Evolutionary conservation across 2,888 invertebrate species (phyloP), one percentile per base, ranked within the genome.

Genomic region (Pandemis corylana): DNA sequence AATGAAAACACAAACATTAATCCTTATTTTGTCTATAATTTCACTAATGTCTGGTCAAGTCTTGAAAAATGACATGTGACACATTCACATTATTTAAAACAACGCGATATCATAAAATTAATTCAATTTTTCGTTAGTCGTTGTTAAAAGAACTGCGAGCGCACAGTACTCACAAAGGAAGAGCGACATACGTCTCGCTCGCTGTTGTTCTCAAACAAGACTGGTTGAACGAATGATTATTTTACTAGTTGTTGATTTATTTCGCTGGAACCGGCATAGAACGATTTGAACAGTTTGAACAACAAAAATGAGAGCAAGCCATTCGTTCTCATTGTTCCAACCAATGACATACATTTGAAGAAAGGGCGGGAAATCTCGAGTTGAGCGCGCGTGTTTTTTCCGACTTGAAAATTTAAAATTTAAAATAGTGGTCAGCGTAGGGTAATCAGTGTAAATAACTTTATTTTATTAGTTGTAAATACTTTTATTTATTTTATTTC

Each of bases 131-230:
- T 77, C 74, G 77, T 77, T 75, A 76, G 74, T 77, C 76, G 77
- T 78, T 79, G 78, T 76, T 81, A 77, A 72, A 82, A 84, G 81
- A 90, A 85, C 86, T 86, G 89, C 93, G 93, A 94, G 92, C 93
- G 93, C 94, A 94, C 93, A 90, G 89, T 87, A 87, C 88, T 87
- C 90, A 85, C 91, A 89, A 84, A 76, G 83, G 76, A 77, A 81
- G 81, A 87, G 91, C 87, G 84, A 93, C 90, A 78, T 76, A 89
- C 93, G 93, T 93, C 94, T 93, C 93, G 86, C 78, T 80, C 92
- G 89, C 87, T 78, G 78, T 76, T 83, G 81, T 83, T 86, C 84
- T 81, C 80, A 82, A 82, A 76, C 82, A 82, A 80, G 80, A 84
- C 82, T 85, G 78, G 81, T 70, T 76, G 77, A 74, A 56, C 71